Evolutionary conservation across 2,797 vertebrate genomes (phyloP), one percentile per base, ranked within the genome.

Genomic region (Nannoperca australis): DNA sequence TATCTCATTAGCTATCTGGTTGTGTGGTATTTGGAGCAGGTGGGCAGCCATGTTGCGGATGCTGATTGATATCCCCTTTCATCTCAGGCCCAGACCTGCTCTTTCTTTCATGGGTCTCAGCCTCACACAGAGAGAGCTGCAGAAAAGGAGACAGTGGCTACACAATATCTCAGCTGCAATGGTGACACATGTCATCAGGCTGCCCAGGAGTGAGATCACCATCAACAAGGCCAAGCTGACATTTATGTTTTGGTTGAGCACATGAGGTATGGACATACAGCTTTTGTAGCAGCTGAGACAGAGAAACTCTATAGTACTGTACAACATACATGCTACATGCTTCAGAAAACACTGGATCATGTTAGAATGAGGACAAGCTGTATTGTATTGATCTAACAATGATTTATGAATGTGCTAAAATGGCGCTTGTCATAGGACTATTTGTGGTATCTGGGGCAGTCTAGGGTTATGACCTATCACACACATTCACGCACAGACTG

Each of bases 51-150:
- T 20, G 85, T 79, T 76, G 66, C 67, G 32, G 79, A 90, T 56
- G 90, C 65, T 92, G 93, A 94, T 78, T 92, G 93, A 94, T 75
- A 73, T 85, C 76, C 59, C 77, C 88, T 95, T 95, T 95, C 83
- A 95, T 95, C 92, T 91, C 64, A 32, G 81, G 85, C 79, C 85
- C 81, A 85, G 82, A 80, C 70, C 73, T 70, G 79, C 38, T 82
- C 77, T 76, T 56, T 66, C 76, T 89, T 88, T 86, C 60, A 56
- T 85, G 79, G 74, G 73, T 55, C 73, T 79, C 63, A 55, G 67
- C 17, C 72, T 88, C 73, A 47, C 53, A 38, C 44, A 58, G 71
- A 81, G 53, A 69, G 62, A 85, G 82, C 73, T 69, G 50, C 61
- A 76, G 71, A 77, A 73, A 79, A 83, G 54, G 67, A 53, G 74